phyloP scores from a whole-genome alignment of 2,888 invertebrate species.

The Glomeris marginata region DNA sequence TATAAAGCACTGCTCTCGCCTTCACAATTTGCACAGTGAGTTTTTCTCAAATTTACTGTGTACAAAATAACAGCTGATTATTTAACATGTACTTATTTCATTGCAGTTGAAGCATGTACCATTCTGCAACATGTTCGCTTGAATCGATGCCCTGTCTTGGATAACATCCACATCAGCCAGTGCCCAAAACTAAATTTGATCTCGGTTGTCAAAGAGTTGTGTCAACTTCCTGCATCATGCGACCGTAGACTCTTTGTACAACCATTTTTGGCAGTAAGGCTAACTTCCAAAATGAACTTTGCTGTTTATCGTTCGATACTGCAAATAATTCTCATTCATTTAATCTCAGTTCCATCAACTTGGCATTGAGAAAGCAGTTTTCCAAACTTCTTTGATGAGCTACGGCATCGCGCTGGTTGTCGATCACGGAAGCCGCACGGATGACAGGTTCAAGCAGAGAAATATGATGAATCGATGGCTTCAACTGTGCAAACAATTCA shows the following conservation, averaged over 20 bases:
- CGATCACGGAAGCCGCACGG: slow-evolving; percentile 1
- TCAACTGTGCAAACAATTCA: neutral
- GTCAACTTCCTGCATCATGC: neutral
- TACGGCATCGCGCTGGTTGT: slow-evolving; percentile 1
- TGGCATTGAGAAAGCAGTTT: neutral
- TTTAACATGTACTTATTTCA: neutral
- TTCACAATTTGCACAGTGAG: slow-evolving; percentile 5
- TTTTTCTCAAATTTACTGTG: neutral
- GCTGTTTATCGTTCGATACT: neutral
- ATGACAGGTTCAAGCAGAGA: slow-evolving; percentile 6
- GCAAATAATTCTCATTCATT: neutral
- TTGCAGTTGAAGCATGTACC: slow-evolving; percentile 8
- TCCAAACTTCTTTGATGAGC: neutral
- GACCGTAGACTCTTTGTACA: slow-evolving; percentile 6
- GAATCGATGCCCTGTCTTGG: slow-evolving; percentile 1
- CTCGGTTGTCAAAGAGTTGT: slow-evolving; percentile 1
- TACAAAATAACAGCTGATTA: neutral
- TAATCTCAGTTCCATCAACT: slow-evolving; percentile 3
- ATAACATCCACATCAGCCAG: slow-evolving; percentile 2
- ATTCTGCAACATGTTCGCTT: slow-evolving; percentile 6
- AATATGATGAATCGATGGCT: slow-evolving; percentile 2
- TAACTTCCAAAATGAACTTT: neutral
- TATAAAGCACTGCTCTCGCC: slow-evolving; percentile 2
- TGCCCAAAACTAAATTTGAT: slow-evolving; percentile 5
- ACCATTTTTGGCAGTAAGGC: slow-evolving; percentile 1